phyloP scores from a whole-genome alignment of 2,797 vertebrate species.

The Enteromius fasciolatus region DNA sequence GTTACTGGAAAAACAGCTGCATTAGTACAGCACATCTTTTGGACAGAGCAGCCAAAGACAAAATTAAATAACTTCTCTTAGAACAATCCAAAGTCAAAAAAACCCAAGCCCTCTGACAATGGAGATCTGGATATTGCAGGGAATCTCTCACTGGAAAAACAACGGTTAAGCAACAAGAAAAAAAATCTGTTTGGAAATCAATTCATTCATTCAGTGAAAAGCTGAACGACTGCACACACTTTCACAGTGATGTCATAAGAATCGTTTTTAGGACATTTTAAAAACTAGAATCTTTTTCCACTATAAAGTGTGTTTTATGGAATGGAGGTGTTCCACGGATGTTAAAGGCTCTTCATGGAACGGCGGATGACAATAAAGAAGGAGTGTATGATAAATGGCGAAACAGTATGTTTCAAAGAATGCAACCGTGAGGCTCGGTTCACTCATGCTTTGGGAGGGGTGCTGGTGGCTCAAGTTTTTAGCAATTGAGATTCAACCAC shows the following conservation, averaged over 20 bases:
- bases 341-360: not conserved
- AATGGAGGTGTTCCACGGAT: not conserved
- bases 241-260: not conserved
- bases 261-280: not conserved
- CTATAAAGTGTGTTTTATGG: not conserved
- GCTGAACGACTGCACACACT: not conserved
- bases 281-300: not conserved
- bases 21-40: too few species aligned
- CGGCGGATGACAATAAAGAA: not conserved
- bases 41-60: not conserved
- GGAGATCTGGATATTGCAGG: not conserved
- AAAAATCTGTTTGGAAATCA: not conserved
- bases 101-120: not conserved
- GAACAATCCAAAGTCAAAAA: not conserved
- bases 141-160: not conserved
- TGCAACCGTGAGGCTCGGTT: not conserved
- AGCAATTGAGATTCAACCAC: slow-evolving; percentile 92
- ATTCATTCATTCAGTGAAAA: not conserved
- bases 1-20: too few species aligned
- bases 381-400: not conserved
- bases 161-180: not conserved
- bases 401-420: slow-evolving; percentile 11
- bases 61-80: not conserved
- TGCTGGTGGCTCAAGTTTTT: slow-evolving; percentile 87
- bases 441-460: slow-evolving; percentile 59